Evolutionary conservation across 2,113 vertebrate genomes (phyloP).

Genomic region (Salvelinus namaycush): DNA sequence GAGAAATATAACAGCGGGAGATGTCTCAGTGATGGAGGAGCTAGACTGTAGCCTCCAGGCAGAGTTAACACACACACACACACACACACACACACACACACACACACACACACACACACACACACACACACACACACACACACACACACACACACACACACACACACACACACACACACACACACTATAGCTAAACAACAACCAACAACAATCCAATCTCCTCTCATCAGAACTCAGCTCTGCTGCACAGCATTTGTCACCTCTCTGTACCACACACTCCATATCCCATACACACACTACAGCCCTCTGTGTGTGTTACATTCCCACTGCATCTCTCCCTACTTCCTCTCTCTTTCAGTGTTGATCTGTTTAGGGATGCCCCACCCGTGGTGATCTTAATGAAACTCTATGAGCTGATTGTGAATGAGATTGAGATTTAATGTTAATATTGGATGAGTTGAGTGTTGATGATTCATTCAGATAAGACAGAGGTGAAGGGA

Average conservation of each 20-base stretch:
- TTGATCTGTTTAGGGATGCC: background rate
- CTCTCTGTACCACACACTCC: background rate
- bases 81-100: constrained; percentile 22
- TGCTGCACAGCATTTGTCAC: constrained; percentile 1
- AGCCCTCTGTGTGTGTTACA: background rate
- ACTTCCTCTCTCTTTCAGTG: background rate
- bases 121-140: constrained; percentile 12
- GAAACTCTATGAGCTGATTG: constrained; percentile 13
- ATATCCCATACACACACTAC: background rate
- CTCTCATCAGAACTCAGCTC: background rate
- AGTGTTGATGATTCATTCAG: constrained; percentile 5
- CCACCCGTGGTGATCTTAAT: background rate
- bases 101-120: constrained; percentile 20
- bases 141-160: constrained; percentile 12
- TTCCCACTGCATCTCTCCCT: background rate
- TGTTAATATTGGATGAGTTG: background rate
- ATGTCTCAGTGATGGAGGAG: constrained; percentile 41
- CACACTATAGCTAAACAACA: background rate
- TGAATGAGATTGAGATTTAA: background rate
- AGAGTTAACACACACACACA: constrained; percentile 9
- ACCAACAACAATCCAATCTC: background rate
- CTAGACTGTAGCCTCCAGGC: background rate
- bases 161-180: background rate
- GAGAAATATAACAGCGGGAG: constrained; percentile 53
- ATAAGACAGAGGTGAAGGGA: constrained; percentile 1